Base-by-base conservation (phyloP, 2,888 invertebrate species). In the Mycalesis mineus region DNA sequence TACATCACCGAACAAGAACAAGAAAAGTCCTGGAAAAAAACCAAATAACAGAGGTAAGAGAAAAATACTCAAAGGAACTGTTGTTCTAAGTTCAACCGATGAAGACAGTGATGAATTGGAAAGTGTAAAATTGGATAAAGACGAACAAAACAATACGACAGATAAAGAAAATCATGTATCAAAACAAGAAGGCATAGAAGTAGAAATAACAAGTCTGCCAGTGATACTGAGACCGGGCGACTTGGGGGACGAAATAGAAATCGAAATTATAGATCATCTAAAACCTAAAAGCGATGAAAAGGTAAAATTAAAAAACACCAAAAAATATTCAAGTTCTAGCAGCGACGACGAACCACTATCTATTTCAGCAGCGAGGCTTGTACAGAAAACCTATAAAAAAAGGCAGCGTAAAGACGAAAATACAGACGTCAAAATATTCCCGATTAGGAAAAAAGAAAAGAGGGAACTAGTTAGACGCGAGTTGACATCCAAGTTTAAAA, bases 401-500 rank as follows among this genome's bases (percentile, higher is more conserved):
- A 37, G 13, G 36, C 7, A n/a, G 0, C 4, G 15, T 1, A 44
- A 15, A 14, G 22, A 53, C 6, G 6, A 48, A 33, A 28, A 44
- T 11, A 60, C 55, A 33, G 49, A 56, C 15, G 36, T 44, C 45
- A 29, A 41, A 36, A 1, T 7, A 9, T 15, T 7, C 22, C 11
- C 57, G 1, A 14, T 62, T 9, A 65, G 54, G 17, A 63, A 40
- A 41, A 31, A 22, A 14, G 68, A 71, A 2, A 75, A 63, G 15
- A 62, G 73, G 2, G 67, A 73, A 15, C 61, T 67, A 7, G 78
- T 78, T 41, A 71, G 74, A 8, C 49, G 65, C 0, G 45, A 68
- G 2, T 6, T 80, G 2, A 77, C 74, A 55, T 77, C 80, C 0
- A 74, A 73, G 14, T 75, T 82, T 11, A 78, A 73, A 53, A 68